phyloP scores from a whole-genome alignment of 2,113 vertebrate species.

The Toxostoma redivivum region DNA sequence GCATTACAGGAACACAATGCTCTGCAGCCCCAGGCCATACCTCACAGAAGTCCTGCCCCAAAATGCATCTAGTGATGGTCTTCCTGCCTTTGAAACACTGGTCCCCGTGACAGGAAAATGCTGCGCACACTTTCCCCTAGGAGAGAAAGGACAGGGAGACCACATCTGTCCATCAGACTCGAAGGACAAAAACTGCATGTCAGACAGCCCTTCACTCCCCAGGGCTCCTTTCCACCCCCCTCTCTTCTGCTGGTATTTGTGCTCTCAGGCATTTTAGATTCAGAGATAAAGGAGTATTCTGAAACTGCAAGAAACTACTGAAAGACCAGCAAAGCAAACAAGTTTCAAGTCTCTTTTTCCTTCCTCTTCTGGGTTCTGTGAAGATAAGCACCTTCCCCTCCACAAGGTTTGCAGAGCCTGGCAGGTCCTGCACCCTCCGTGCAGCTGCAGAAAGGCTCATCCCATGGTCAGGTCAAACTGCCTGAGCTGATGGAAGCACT shows the following conservation, averaged over 20 bases:
- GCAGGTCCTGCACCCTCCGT: fast-evolving
- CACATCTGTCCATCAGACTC: background rate
- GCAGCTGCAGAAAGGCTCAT: background rate
- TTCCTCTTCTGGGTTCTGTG: background rate
- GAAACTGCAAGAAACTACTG: background rate
- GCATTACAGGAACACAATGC: background rate
- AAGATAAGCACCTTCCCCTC: background rate
- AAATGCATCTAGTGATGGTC: background rate
- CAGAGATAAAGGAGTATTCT: background rate
- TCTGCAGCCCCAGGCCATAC: conserved; percentile 41
- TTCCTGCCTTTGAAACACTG: conserved; percentile 70
- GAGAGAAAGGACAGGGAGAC: background rate
- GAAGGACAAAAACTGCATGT: background rate
- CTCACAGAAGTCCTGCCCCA: conserved; percentile 75
- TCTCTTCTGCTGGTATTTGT: background rate
- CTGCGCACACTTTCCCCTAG: conserved; percentile 75
- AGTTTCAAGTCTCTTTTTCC: background rate
- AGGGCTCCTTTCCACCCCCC: background rate
- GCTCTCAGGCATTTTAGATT: background rate
- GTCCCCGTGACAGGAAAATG: conserved; percentile 32
- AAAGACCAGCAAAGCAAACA: background rate
- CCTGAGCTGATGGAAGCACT: background rate
- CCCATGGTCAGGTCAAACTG: fast-evolving
- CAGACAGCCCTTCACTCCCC: background rate
- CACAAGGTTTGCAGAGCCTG: background rate